These are phyloP conservation scores for Solenopsis fugax DNA, from an alignment of 1,140 invertebrate genomes.

Conservation along the genomic window DNA sequence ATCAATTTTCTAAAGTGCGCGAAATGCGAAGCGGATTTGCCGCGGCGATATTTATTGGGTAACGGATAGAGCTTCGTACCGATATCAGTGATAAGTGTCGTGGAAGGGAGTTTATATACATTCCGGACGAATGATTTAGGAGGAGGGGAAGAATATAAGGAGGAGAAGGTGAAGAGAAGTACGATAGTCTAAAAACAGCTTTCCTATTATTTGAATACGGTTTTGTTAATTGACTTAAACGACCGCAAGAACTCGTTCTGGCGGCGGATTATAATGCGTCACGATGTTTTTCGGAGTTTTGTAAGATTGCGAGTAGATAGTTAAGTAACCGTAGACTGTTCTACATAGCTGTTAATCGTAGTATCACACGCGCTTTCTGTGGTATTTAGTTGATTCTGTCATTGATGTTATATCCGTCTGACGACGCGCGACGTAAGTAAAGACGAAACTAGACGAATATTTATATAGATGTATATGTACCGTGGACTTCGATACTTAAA, in stretches of 20 bases:
- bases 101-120: slow-evolving; percentile 66
- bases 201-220: slow-evolving; percentile 66
- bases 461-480: slow-evolving; percentile 19
- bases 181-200: slow-evolving; percentile 43
- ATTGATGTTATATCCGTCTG: slow-evolving; percentile 62
- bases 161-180: background rate
- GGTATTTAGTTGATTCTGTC: slow-evolving; percentile 66
- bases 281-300: slow-evolving; percentile 59
- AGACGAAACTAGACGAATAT: slow-evolving; percentile 47
- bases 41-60: background rate
- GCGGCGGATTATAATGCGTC: slow-evolving; percentile 42
- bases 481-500: slow-evolving; percentile 22
- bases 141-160: background rate
- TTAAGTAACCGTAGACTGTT: slow-evolving; percentile 63
- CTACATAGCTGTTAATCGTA: slow-evolving; percentile 63
- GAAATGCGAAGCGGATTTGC: slow-evolving; percentile 34
- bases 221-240: slow-evolving; percentile 54
- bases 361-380: slow-evolving; percentile 61
- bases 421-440: slow-evolving; percentile 51
- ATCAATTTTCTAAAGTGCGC: slow-evolving; percentile 54
- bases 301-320: slow-evolving; percentile 37
- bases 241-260: slow-evolving; percentile 4
- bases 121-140: slow-evolving; percentile 67
- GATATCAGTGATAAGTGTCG: slow-evolving; percentile 53
- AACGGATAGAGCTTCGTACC: slow-evolving; percentile 1